phyloP scores from a whole-genome alignment of 2,888 invertebrate genomes.

The Lithodes maja region DNA sequence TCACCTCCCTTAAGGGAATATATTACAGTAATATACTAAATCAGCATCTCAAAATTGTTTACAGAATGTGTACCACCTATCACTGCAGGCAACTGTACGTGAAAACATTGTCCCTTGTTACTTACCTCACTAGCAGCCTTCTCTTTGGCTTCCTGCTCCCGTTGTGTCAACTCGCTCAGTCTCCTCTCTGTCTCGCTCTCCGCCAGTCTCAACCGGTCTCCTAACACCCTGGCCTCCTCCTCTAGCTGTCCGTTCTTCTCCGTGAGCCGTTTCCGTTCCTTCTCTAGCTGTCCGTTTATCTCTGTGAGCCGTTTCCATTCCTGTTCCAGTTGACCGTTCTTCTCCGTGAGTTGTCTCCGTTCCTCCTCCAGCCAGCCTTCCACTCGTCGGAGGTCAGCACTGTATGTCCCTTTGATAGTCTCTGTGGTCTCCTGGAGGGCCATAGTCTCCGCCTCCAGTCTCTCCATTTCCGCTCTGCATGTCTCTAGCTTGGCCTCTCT shows the following conservation, averaged over 20 bases:
- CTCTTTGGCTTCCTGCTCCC: constrained; percentile 16
- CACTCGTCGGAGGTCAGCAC: neutral
- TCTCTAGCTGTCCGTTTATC: neutral
- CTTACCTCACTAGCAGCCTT: constrained; percentile 13
- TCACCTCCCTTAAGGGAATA: too few relatives aligned
- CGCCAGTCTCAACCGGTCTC: neutral
- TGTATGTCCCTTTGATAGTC: neutral
- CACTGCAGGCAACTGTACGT: too few relatives aligned
- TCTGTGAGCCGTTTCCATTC: neutral
- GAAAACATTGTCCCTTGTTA: neutral
- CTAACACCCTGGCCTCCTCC: neutral
- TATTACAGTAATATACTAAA: too few relatives aligned
- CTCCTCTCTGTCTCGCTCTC: neutral
- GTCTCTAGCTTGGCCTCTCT: neutral
- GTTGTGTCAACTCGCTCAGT: constrained; percentile 1
- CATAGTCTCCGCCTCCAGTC: neutral
- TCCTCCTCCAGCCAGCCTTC: neutral
- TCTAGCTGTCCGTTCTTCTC: neutral
- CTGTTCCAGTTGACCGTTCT: neutral
- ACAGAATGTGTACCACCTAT: too few relatives aligned
- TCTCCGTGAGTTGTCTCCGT: neutral
- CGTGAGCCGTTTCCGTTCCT: neutral
- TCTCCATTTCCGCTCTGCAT: neutral
- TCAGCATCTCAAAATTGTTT: too few relatives aligned
- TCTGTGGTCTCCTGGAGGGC: neutral